Evolutionary conservation across 2,888 invertebrate genomes (phyloP).

Genomic region (Gibbula magus): DNA sequence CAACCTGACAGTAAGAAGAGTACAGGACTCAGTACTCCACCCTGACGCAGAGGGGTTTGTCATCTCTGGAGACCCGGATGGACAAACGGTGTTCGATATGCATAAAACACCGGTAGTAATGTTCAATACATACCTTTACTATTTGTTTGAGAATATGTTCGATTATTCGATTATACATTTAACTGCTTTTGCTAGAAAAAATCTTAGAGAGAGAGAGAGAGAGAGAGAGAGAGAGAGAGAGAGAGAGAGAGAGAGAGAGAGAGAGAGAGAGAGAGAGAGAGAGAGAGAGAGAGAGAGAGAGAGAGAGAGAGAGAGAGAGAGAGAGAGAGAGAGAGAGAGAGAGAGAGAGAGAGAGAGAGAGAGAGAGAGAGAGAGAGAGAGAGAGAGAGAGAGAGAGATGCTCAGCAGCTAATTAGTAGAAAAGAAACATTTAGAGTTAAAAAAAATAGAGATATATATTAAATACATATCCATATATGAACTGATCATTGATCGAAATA

Average conservation of each 20-base stretch:
- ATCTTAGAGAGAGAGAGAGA: conserved; percentile 7
- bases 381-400: background rate
- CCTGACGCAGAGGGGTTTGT: conserved; percentile 51
- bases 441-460: too few species aligned
- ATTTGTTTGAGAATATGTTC: too few species aligned
- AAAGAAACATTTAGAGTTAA: too few species aligned
- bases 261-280: background rate
- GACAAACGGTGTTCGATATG: conserved; percentile 53
- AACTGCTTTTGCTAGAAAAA: background rate
- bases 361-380: conserved; percentile 8
- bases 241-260: background rate
- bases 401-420: too few species aligned
- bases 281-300: background rate
- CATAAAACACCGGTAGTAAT: conserved; percentile 47
- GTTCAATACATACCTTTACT: background rate
- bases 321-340: background rate
- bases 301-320: background rate
- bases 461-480: too few species aligned
- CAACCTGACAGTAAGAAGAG: conserved; percentile 50
- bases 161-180: too few species aligned
- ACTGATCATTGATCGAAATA: too few species aligned
- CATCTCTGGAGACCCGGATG: conserved; percentile 49
- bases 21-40: conserved; percentile 50
- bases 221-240: conserved; percentile 3
- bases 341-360: conserved; percentile 2